Conservation (phyloP, 2,888 invertebrate genomes). For the Macrophya alboannulata region DNA sequence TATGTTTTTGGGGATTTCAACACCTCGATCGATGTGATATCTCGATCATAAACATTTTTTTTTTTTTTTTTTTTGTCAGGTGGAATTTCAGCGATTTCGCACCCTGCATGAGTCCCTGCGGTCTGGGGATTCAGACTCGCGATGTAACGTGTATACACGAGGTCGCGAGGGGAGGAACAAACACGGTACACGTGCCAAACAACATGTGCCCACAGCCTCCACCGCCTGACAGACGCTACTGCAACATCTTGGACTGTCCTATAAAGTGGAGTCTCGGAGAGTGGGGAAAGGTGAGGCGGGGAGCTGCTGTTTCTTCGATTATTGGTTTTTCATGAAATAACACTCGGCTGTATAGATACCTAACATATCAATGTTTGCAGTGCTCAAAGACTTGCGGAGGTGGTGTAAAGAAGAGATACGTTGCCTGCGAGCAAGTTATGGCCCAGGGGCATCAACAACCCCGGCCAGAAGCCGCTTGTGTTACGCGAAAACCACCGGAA, state of each 20-base stretch:
- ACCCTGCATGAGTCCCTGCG: conserved; percentile 95
- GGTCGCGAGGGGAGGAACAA: conserved; percentile 93
- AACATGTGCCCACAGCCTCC: conserved; percentile 96
- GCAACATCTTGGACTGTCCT: conserved; percentile 96
- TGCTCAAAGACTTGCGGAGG: conserved; percentile 97
- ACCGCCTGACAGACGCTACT: conserved; percentile 94
- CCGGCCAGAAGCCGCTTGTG: conserved; percentile 89
- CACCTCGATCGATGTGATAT: not conserved
- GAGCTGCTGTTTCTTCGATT: not conserved
- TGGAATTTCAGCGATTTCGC: conserved; percentile 96
- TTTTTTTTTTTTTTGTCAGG: conserved; percentile 76
- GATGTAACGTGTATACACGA: conserved; percentile 95
- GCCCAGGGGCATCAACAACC: conserved; percentile 95
- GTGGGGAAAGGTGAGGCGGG: conserved; percentile 87
- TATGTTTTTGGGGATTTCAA: not conserved
- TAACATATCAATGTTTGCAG: conserved; percentile 74
- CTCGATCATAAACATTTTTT: not conserved
- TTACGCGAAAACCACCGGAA: conserved; percentile 87
- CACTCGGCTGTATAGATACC: not conserved
- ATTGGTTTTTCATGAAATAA: not conserved
- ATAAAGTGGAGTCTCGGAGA: conserved; percentile 93
- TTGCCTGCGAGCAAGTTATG: conserved; percentile 94
- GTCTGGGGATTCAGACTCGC: conserved; percentile 95
- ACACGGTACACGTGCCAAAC: conserved; percentile 95
- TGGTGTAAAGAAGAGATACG: conserved; percentile 92